Evolutionary conservation across 2,888 invertebrate genomes (phyloP), one percentile per base, ranked within the genome.

Genomic region (Ophion ellenae): DNA sequence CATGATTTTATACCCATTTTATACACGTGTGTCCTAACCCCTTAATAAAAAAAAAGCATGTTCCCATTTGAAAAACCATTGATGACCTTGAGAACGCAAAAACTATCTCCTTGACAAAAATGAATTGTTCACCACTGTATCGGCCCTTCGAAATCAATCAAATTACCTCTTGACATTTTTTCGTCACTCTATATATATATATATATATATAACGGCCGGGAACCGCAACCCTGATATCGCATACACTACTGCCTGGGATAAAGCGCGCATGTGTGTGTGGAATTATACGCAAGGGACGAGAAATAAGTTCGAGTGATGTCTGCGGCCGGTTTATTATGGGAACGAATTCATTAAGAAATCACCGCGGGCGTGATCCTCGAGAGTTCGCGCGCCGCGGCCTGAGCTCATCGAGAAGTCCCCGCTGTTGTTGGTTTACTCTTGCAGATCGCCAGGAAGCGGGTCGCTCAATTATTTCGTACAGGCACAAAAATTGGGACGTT

Each of bases 301-400:
- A 17, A 53, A 66, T 63, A 53, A 83, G 66, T 66, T 67, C 64
- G 81, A 79, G 70, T 63, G 76, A 75, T 77, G 66, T 36, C 47
- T 59, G 67, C 53, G 14, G 53, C 53, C 53, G 32, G 69, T 63
- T 53, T 59, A 78, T 82, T 79, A 81, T 66, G 78, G 80, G 81
- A 87, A 81, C 85, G 81, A 84, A 87, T 88, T 87, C 83, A 88
- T 87, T 87, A 88, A 75, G 76, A 76, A 85, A 81, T 86, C 78
- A 83, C 87, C 84, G 74, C 63, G 45, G 78, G 81, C 75, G 81
- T 59, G 64, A 83, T 81, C 40, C 61, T 77, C 66, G 14, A 53
- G 11, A 73, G 6, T 40, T 66, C 3, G 53, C 71, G 36, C 59
- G 67, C 47, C 59, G 67, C 47, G 47, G 63, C 5, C 45, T 71